Evolutionary conservation across 2,888 invertebrate species (phyloP).

Genomic region (Morpho achilles): DNA sequence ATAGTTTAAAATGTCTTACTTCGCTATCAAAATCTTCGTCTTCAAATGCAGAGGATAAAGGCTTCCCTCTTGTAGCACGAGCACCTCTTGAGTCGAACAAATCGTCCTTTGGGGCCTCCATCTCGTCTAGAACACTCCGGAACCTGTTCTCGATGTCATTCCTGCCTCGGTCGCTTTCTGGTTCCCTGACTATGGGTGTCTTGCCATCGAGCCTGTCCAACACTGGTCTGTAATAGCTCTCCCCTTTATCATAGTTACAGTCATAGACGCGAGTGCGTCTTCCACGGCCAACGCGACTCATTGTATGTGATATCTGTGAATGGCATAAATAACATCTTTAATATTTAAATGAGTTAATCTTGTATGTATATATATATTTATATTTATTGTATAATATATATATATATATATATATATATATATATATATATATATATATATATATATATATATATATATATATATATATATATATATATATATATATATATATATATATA

Average conservation of each 20-base stretch:
- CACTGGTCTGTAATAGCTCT: constrained; percentile 89
- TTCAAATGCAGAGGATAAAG: constrained; percentile 64
- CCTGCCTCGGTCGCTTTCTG: constrained; percentile 56
- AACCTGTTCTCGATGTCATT: constrained; percentile 60
- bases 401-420: no score
- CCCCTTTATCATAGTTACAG: constrained; percentile 91
- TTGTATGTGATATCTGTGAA: constrained; percentile 32
- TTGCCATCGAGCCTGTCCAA: constrained; percentile 87
- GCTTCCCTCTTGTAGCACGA: constrained; percentile 67
- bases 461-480: no score
- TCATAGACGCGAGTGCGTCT: constrained; percentile 91
- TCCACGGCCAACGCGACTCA: constrained; percentile 78
- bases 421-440: no score
- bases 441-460: no score
- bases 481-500: no score
- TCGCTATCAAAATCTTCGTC: constrained; percentile 72
- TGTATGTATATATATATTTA: no score
- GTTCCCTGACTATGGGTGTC: constrained; percentile 47
- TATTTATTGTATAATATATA: no score
- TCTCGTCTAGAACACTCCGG: constrained; percentile 54
- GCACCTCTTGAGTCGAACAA: constrained; percentile 83
- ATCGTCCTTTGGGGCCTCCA: constrained; percentile 67
- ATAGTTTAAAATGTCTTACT: constrained; percentile 43
- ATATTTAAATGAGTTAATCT: no score
- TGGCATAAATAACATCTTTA: background rate